These are phyloP conservation scores for Euplagia quadripunctaria DNA, from an alignment of 2,888 invertebrate genomes.

Conservation along the genomic window DNA sequence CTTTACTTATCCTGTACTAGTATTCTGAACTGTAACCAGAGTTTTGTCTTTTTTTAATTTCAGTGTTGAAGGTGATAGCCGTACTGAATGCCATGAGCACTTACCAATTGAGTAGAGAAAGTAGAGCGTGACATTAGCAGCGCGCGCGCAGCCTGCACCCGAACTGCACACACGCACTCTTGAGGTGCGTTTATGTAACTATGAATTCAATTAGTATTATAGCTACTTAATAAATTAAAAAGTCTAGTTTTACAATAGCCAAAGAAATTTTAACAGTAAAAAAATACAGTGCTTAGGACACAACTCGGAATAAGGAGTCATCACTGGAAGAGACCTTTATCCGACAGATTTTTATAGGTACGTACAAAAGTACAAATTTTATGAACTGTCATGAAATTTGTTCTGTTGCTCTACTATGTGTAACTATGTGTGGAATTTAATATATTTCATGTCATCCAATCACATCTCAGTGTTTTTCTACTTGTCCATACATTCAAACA, in stretches of 20 bases:
- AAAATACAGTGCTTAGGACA: no score
- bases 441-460: no score
- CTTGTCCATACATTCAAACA: no score
- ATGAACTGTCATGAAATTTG: no score
- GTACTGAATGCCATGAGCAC: slow-evolving; percentile 15
- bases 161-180: slow-evolving; percentile 35
- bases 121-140: slow-evolving; percentile 30
- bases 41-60: not conserved
- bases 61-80: slow-evolving; percentile 9
- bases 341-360: no score
- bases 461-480: no score
- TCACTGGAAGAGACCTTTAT: not conserved
- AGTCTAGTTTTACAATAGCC: not conserved
- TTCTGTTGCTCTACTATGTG: no score
- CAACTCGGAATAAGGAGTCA: not conserved
- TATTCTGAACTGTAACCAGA: no score
- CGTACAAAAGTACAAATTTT: no score
- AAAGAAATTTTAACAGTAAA: not conserved
- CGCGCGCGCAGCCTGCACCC: slow-evolving; percentile 32
- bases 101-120: slow-evolving; percentile 28
- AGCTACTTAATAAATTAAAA: not conserved
- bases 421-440: no score
- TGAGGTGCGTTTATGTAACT: slow-evolving; percentile 33
- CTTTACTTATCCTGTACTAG: not conserved
- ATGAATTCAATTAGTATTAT: not conserved